Evolutionary conservation across 2,888 invertebrate genomes (phyloP), one percentile per base, ranked within the genome.

Genomic region (Nycteola revayana): DNA sequence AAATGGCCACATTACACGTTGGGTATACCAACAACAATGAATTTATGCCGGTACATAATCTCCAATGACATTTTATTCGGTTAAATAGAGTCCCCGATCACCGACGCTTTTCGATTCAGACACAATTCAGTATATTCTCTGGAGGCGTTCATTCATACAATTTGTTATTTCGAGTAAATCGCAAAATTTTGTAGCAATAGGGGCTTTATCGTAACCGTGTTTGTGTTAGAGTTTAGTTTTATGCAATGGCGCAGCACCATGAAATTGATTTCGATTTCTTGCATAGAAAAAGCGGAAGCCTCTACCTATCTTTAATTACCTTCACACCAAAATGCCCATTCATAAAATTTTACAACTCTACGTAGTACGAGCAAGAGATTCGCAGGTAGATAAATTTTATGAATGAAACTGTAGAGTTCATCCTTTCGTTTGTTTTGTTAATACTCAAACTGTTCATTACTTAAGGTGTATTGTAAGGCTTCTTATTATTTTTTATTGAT

Each of bases 181-280:
- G 62, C 62, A 50, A 64, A 71, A 62, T 60, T 53, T 41, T 26
- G 36, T 57, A 56, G 61, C 72, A 59, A 60, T 64, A 58, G 45
- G 32, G 45, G 65, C 25, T 45, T 66, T 69, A 65, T 65, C 60
- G 64, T 57, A 45, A 59, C 55, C 45, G 47, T 66, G 65, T 72
- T 76, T 75, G 66, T 72, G 65, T 75, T 69, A 59, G 63, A 70
- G 68, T 70, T 72, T 58, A 62, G 76, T 79, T 84, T 83, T 84
- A 85, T 86, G 85, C 86, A 87, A 87, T 73, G 71, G 75, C 66
- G 77, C 69, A 42, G 71, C 62, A 62, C 75, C 83, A 77, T 85
- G 67, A 83, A 88, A 88, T 88, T 86, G 84, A 79, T 81, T 81
- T 60, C 60, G 56, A 57, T 52, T 42, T 56, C 47, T 43, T 32